phyloP scores from a whole-genome alignment of 2,888 invertebrate species.

The Exocentrus adspersus region DNA sequence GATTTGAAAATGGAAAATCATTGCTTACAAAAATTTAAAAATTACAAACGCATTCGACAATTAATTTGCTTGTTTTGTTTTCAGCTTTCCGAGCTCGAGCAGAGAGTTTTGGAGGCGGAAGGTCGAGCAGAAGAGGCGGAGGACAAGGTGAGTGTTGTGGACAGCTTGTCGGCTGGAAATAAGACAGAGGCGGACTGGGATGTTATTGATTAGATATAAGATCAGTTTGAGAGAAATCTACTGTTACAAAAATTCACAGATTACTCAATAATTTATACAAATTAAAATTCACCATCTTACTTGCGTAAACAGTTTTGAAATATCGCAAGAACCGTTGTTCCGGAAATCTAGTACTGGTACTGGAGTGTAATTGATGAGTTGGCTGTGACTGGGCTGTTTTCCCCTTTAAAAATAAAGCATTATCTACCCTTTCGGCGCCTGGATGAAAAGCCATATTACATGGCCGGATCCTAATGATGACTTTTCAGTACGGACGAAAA shows the following conservation, averaged over 20 bases:
- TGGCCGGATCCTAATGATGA: neutral
- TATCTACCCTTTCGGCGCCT: neutral
- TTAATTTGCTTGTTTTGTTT: slow-evolving; percentile 61
- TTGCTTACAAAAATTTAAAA: too few species aligned
- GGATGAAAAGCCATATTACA: neutral
- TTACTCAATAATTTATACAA: too few species aligned
- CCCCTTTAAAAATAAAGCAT: neutral
- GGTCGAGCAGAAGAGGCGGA: slow-evolving; percentile 93
- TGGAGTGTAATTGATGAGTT: neutral
- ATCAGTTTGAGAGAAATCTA: too few species aligned
- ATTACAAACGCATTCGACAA: too few species aligned
- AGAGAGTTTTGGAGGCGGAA: slow-evolving; percentile 91
- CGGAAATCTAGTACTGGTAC: too few species aligned
- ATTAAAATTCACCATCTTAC: too few species aligned
- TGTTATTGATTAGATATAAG: too few species aligned
- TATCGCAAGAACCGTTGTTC: too few species aligned
- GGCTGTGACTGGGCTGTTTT: neutral
- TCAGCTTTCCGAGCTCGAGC: slow-evolving; percentile 95
- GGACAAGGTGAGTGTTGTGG: slow-evolving; percentile 80
- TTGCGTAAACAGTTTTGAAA: too few species aligned
- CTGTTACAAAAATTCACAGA: too few species aligned
- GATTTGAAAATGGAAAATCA: too few species aligned
- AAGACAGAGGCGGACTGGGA: neutral
- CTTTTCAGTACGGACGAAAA: neutral
- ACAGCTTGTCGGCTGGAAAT: slow-evolving; percentile 5